Evolutionary conservation across 2,113 vertebrate genomes (phyloP), one percentile per base, ranked within the genome.

Genomic region (Callopanchax toddi): DNA sequence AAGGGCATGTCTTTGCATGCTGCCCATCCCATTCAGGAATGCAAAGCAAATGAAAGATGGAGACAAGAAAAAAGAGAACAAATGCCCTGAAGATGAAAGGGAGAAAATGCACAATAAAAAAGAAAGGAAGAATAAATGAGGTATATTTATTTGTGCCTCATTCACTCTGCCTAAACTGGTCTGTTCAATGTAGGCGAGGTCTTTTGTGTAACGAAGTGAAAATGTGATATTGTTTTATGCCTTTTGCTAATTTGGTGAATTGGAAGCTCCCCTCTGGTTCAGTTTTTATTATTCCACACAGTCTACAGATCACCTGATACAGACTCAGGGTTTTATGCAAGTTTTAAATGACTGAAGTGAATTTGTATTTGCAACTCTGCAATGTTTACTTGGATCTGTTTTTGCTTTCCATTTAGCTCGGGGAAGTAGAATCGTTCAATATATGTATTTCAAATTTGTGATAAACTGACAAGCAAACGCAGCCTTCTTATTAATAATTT

Each of bases 21-120:
- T 78, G 80, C 79, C 78, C 78, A 81, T 81, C 79, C 78, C 83
- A 68, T 48, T 3, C 71, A 84, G 84, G 89, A 89, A 91, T 91
- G 88, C 74, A 67, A 74, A 58, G 74, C 54, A 59, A 62, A 48
- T 48, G 4, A 72, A 51, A 61, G 60, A 60, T 59, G 58, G 67
- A 74, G 61, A 61, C 54, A 71, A 71, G 21, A 34, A 71, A 55
- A 32, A 45, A 34, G 37, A 54, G 21, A 26, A 55, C 43, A 64
- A 40, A 43, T 0, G 21, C 40, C 40, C 54, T 36, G 22, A 50
- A 59, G 44, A 12, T 37, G 1, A 16, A 62, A 56, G 42, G 21
- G 48, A 74, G 22, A 52, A 9, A 63, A 43, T 51, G 21, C 42
- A 44, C 13, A 51, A 1, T 6, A 7, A 21, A 32, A 44, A 43